phyloP scores from a whole-genome alignment of 2,888 invertebrate genomes.

The Neria commutata region DNA sequence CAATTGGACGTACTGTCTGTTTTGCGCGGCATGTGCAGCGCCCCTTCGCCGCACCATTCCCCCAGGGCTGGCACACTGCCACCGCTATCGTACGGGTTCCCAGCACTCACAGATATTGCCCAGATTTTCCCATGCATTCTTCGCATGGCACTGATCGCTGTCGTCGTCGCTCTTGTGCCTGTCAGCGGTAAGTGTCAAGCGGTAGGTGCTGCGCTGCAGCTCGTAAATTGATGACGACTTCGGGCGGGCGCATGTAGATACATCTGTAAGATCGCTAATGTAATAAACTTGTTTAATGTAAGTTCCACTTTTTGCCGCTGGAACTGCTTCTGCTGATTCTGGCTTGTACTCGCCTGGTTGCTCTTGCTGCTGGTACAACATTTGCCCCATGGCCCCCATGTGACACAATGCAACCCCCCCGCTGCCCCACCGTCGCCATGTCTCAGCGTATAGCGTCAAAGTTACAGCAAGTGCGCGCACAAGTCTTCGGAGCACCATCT shows the following conservation, averaged over 20 bases:
- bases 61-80: too few relatives aligned
- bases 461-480: not conserved
- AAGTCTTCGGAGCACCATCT: too few relatives aligned
- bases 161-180: too few relatives aligned
- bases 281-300: constrained; percentile 1
- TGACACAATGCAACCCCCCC: not conserved
- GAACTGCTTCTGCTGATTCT: not conserved
- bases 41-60: too few relatives aligned
- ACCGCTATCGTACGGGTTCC: not conserved
- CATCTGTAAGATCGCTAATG: not conserved
- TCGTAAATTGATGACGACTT: not conserved
- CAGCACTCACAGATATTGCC: not conserved
- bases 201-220: not conserved
- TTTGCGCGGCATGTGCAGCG: too few relatives aligned
- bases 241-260: not conserved
- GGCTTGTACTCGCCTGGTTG: not conserved
- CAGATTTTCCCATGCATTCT: not conserved
- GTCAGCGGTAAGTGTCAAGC: not conserved
- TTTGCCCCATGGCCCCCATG: not conserved
- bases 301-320: not conserved
- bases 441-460: not conserved
- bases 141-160: not conserved
- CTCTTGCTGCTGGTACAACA: not conserved
- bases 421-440: not conserved
- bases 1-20: too few relatives aligned